Conservation (phyloP, 2,113 vertebrate species). For the Oxyura jamaicensis region DNA sequence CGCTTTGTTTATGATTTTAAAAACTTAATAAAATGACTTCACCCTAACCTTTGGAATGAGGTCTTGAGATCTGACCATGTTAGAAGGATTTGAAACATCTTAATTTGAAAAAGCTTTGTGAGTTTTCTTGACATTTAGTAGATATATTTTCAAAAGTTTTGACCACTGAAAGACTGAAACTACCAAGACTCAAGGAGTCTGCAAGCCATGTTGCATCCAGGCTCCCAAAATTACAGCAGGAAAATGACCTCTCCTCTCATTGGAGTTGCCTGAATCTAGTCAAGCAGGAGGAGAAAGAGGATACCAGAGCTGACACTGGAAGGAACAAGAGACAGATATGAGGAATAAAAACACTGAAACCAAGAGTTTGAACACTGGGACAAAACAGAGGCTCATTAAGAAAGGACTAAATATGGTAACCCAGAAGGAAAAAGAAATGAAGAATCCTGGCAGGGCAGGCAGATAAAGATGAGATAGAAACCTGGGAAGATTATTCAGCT, state of each 20-base stretch:
- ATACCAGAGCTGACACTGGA: not conserved
- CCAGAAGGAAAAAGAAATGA: not conserved
- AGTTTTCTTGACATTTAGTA: not conserved
- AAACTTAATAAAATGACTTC: not conserved
- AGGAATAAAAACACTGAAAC: not conserved
- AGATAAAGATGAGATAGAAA: not conserved
- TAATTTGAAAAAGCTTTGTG: not conserved
- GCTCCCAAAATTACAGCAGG: not conserved
- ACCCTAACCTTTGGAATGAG: not conserved
- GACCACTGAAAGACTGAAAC: not conserved
- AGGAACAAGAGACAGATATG: not conserved
- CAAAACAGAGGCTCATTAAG: not conserved
- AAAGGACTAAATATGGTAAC: not conserved
- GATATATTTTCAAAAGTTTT: not conserved
- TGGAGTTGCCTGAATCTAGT: not conserved
- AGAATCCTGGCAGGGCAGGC: not conserved
- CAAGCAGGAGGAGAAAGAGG: not conserved
- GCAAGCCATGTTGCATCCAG: not conserved
- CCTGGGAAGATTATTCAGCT: not conserved
- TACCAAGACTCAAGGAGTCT: not conserved
- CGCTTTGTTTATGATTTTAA: not conserved
- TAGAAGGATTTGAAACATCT: not conserved
- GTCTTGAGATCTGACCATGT: not conserved
- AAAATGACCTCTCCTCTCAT: rapidly evolving
- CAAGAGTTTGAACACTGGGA: not conserved